These are phyloP conservation scores for Odontamblyopus lacepedii DNA, from an alignment of 2,797 vertebrate genomes.

Conservation along the genomic window DNA sequence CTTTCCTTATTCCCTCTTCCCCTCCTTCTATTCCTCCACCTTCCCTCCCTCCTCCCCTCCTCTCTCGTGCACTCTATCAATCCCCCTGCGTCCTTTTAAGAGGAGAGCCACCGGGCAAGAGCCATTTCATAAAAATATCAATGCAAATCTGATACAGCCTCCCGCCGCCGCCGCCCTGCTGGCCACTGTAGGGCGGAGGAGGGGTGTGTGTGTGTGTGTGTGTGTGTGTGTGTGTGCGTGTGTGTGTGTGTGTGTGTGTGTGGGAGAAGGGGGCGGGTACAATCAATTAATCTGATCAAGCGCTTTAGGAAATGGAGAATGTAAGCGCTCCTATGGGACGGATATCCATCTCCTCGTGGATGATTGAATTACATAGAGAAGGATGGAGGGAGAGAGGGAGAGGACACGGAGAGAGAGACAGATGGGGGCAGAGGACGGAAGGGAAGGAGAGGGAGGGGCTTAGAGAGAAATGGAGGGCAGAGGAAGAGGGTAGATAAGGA, in stretches of 20 bases:
- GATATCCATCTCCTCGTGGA: constrained; percentile 82
- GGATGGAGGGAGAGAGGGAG: constrained; percentile 24
- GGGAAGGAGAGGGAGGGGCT: no score
- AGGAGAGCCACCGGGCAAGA: constrained; percentile 53
- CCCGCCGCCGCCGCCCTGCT: constrained; percentile 41
- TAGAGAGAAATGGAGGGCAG: no score
- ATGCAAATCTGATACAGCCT: constrained; percentile 77
- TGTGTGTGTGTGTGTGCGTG: no score
- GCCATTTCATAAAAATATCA: constrained; percentile 79
- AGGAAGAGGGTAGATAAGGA: constrained; percentile 40
- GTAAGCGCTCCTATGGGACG: constrained; percentile 81
- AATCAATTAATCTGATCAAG: constrained; percentile 89
- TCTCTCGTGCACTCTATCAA: constrained; percentile 39
- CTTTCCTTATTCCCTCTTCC: no score
- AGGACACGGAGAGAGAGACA: constrained; percentile 44
- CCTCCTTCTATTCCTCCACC: neutral
- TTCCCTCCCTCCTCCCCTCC: neutral
- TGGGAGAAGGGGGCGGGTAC: constrained; percentile 32
- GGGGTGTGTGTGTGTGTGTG: constrained; percentile 16
- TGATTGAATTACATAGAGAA: constrained; percentile 82
- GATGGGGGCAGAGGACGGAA: no score
- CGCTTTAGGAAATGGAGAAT: constrained; percentile 84
- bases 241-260: no score
- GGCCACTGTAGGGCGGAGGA: constrained; percentile 23
- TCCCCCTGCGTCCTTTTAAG: constrained; percentile 66